phyloP scores from a whole-genome alignment of 1,140 invertebrate species.

The Elysia chlorotica region DNA sequence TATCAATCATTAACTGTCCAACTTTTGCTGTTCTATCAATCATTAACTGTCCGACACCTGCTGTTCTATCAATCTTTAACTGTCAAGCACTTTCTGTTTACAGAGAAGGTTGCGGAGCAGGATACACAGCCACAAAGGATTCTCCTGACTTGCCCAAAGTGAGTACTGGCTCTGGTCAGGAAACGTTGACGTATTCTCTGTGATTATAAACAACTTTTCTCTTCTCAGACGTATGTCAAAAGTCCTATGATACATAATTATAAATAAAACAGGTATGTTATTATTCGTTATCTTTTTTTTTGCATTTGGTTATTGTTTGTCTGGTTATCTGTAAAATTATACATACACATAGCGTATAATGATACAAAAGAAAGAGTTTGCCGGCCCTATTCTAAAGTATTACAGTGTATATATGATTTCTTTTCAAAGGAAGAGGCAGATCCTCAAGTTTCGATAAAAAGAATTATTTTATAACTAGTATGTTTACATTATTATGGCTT shows the following conservation, averaged over 20 bases:
- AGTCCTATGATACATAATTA: not conserved
- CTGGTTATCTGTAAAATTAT: not conserved
- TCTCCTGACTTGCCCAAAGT: slow-evolving; percentile 11
- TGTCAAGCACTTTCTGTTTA: not conserved
- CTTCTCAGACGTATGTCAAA: not conserved
- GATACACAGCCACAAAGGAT: slow-evolving; percentile 6
- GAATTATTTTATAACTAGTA: not conserved
- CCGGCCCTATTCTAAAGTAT: too few species aligned
- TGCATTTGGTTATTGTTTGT: too few species aligned
- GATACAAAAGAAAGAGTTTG: too few species aligned
- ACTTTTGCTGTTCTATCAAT: not conserved
- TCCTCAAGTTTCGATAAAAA: not conserved
- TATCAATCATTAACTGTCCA: not conserved
- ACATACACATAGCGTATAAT: not conserved
- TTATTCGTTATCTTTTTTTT: too few species aligned
- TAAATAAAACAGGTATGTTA: too few species aligned
- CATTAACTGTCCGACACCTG: not conserved
- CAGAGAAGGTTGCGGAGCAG: not conserved
- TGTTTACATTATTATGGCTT: not conserved
- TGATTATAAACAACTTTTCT: not conserved
- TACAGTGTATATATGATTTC: not conserved
- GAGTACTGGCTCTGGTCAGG: not conserved
- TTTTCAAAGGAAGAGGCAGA: not conserved
- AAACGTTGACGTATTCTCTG: too few species aligned
- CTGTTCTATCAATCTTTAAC: not conserved